phyloP scores from a whole-genome alignment of 2,797 vertebrate species.

The Smutsia temminckii region DNA sequence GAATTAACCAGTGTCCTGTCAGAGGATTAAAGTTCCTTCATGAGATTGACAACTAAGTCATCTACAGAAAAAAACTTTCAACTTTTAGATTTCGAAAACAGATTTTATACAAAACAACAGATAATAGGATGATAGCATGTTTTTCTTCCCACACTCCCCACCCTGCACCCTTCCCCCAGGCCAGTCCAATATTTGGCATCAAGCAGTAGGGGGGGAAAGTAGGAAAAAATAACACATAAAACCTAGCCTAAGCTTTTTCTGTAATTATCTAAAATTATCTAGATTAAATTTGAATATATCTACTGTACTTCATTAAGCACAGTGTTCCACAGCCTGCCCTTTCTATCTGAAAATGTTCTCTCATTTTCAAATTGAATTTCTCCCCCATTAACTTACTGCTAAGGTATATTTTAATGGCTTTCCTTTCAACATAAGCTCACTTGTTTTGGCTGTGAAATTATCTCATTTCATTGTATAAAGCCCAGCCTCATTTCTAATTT shows the following conservation, averaged over 20 bases:
- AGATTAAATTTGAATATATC: slow-evolving; percentile 79
- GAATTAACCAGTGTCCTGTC: neutral
- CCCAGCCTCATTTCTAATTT: slow-evolving; percentile 75
- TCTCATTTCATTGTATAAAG: slow-evolving; percentile 77
- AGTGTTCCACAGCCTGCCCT: slow-evolving; percentile 77
- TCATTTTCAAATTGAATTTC: slow-evolving; percentile 82
- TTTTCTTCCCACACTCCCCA: neutral
- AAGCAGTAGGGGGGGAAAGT: neutral
- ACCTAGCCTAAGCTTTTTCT: slow-evolving; percentile 67
- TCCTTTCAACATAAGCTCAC: slow-evolving; percentile 73
- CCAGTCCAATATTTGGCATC: slow-evolving; percentile 62
- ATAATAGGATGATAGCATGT: neutral
- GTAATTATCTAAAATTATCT: slow-evolving; percentile 82
- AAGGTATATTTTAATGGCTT: slow-evolving; percentile 80
- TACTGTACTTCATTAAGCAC: slow-evolving; percentile 80
- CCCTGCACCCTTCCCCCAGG: neutral
- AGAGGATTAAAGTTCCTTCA: neutral
- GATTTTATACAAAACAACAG: neutral
- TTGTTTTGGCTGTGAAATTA: slow-evolving; percentile 76
- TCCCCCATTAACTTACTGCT: slow-evolving; percentile 81
- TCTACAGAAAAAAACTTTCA: neutral
- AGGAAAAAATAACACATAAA: neutral
- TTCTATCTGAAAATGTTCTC: slow-evolving; percentile 80
- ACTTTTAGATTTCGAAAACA: slow-evolving; percentile 39
- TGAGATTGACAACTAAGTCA: neutral